Evolutionary conservation across 2,797 vertebrate species (phyloP), one percentile per base, ranked within the genome.

Genomic region (Liparis tanakae): DNA sequence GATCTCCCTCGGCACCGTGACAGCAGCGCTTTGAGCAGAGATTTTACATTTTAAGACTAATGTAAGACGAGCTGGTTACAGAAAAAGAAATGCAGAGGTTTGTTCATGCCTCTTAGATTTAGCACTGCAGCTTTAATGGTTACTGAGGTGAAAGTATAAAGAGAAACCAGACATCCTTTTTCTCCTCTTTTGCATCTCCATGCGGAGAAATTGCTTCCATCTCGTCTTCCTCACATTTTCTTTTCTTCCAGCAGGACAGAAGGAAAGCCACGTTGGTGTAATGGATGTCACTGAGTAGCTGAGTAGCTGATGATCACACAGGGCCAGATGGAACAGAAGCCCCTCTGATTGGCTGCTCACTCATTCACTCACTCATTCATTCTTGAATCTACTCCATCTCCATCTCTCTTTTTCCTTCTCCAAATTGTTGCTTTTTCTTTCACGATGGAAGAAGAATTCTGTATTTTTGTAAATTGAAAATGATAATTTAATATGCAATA

Each of bases 281-380:
- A 15, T 36, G 20, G 46, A 67, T 58, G 59, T 60, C 79, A 59
- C 61, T 33, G 69, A 76, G 50, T 78, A 75, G 69, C 62, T 54
- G 37, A n/a, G 44, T 44, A 18, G 18, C 58, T 58, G 44, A 43
- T 15, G 63, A 67, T 65, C 17, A 41, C 46, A 72, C 30, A 71
- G 2, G 58, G 50, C 64, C 74, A 78, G 78, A 74, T 78, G 74
- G 80, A 70, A 1, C 37, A 65, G 59, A 72, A 74, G 50, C n/a
- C 67, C 10, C 50, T 60, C 70, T 51, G 30, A 7, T 58, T 1
- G 30, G 8, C 55, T 1, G 6, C n/a, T n/a, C 0, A 65, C 54
- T 73, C 36, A 50, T 37, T 69, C 17, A 10, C 3, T 48, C 46
- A 30, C 12, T 51, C 15, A 67, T 50, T 72, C 36, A 48, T 53